Conservation (phyloP, 1,140 invertebrate species). For the Aphaenogaster ashmeadi region DNA sequence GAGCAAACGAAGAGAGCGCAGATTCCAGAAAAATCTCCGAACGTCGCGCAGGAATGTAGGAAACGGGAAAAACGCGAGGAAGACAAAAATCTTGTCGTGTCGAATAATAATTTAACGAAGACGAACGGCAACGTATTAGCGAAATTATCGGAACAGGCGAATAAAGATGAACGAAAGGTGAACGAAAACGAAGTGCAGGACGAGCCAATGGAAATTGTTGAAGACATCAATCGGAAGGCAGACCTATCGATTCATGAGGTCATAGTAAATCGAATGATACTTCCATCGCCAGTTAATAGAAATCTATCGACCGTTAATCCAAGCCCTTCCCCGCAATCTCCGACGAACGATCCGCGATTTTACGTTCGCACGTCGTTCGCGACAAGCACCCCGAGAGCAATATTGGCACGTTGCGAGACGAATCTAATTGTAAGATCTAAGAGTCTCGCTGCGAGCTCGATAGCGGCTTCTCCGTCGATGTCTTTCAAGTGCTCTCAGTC, state of each 20-base stretch:
- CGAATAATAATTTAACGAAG: background rate
- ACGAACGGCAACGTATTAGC: background rate
- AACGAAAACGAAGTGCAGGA: background rate
- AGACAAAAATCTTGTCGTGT: too few species aligned
- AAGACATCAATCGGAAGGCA: background rate
- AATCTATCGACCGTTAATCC: background rate
- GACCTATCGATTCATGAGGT: background rate
- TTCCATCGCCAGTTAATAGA: background rate
- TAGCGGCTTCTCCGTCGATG: background rate
- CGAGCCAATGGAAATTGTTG: constrained; percentile 2
- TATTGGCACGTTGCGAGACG: background rate
- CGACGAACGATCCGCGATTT: constrained; percentile 11
- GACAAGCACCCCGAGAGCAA: background rate
- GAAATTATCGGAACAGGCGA: background rate
- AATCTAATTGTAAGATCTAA: background rate
- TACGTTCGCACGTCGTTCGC: constrained; percentile 37
- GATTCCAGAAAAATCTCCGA: background rate
- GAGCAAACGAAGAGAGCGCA: background rate
- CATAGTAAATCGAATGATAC: background rate
- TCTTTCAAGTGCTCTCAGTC: background rate
- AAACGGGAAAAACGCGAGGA: background rate
- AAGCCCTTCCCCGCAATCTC: background rate
- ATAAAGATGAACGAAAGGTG: background rate
- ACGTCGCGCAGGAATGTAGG: background rate
- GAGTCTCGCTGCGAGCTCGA: background rate